These are phyloP conservation scores for Petrocephalus microphthalmus DNA, from an alignment of 2,113 vertebrate genomes.

Conservation along the genomic window DNA sequence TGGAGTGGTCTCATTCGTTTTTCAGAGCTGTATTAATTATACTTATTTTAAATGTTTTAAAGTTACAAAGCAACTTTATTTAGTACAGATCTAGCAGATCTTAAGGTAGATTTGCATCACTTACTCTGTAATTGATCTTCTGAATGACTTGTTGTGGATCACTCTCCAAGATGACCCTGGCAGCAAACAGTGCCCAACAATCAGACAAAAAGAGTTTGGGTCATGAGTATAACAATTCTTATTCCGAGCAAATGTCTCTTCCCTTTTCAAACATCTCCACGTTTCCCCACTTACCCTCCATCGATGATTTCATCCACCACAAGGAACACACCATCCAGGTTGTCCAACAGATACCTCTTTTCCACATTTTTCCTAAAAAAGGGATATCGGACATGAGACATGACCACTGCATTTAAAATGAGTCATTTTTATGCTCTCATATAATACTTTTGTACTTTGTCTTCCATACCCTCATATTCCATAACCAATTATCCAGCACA, in stretches of 20 bases:
- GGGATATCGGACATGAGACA: not conserved
- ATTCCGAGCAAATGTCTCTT: not conserved
- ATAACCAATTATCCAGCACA: not conserved
- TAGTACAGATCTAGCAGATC: no score
- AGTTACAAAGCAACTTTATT: not conserved
- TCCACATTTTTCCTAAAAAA: constrained; percentile 72
- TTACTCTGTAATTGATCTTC: constrained; percentile 84
- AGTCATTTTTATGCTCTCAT: not conserved
- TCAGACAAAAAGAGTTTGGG: not conserved
- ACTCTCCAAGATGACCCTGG: constrained; percentile 84
- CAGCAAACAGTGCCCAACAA: constrained; percentile 27
- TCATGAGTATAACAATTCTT: not conserved
- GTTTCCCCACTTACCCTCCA: constrained; percentile 62
- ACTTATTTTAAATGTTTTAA: not conserved
- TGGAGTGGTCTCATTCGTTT: not conserved
- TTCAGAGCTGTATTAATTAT: not conserved
- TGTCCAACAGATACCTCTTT: constrained; percentile 70
- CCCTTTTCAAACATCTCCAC: not conserved
- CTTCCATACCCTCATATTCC: not conserved
- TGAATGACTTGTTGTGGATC: constrained; percentile 83
- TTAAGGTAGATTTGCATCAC: constrained; percentile 23
- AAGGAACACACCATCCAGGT: constrained; percentile 73
- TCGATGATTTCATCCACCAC: constrained; percentile 81
- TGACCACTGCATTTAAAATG: no score
- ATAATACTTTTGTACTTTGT: not conserved